phyloP scores from a whole-genome alignment of 2,113 vertebrate species.

The Pteruthius melanotis region DNA sequence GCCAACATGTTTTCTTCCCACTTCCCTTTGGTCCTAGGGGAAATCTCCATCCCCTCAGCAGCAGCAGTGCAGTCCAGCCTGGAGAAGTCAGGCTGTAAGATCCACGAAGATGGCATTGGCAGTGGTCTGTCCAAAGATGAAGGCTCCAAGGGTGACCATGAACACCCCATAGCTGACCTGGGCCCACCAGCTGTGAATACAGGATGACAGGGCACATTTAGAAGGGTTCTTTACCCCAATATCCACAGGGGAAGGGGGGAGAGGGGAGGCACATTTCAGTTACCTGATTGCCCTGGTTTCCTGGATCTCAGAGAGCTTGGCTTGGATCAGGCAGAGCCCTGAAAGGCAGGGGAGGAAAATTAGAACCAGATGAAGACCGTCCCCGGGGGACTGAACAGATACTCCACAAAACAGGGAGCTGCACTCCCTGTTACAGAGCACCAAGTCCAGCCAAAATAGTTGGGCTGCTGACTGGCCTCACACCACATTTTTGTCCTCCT shows the following conservation, averaged over 20 bases:
- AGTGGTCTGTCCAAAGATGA: slow-evolving; percentile 89
- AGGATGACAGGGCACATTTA: neutral
- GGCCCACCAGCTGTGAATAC: slow-evolving; percentile 83
- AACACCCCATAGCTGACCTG: slow-evolving; percentile 80
- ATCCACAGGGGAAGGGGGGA: neutral
- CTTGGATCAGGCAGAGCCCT: slow-evolving; percentile 92
- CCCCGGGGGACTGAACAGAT: neutral
- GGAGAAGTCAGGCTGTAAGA: slow-evolving; percentile 64
- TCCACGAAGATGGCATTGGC: slow-evolving; percentile 80
- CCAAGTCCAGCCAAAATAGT: neutral
- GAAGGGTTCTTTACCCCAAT: neutral
- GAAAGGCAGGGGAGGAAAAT: slow-evolving; percentile 21
- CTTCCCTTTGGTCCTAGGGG: neutral
- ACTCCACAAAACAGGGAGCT: neutral
- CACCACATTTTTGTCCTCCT: neutral
- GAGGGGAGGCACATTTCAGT: neutral
- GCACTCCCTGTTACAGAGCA: neutral
- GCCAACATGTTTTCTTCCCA: neutral
- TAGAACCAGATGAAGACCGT: neutral
- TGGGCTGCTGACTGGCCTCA: neutral
- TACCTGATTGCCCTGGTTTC: slow-evolving; percentile 85
- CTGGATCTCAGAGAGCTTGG: slow-evolving; percentile 89
- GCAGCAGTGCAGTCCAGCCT: neutral
- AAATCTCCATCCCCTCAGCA: neutral
- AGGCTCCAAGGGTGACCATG: slow-evolving; percentile 83